These are phyloP conservation scores for Porites australiensis DNA, from an alignment of 64 coral and sea anemone genomes.

Conservation along the genomic window DNA sequence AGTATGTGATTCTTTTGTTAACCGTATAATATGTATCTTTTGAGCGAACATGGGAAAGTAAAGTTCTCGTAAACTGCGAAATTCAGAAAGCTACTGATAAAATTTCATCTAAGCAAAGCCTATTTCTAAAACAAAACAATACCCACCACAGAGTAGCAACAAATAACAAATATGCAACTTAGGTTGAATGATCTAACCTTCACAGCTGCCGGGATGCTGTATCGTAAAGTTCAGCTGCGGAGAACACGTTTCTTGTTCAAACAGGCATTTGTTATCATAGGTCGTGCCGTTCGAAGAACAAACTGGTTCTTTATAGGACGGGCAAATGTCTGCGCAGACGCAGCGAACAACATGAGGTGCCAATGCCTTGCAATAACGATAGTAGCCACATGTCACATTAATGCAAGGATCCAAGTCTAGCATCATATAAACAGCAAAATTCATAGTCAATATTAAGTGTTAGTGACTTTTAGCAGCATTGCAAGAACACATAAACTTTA, in stretches of 20 bases:
- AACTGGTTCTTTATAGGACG: slow-evolving; percentile 48
- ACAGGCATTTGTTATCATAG: slow-evolving; percentile 58
- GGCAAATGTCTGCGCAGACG: slow-evolving; percentile 44
- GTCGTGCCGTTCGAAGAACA: slow-evolving; percentile 47
- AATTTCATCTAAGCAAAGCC: too few species aligned
- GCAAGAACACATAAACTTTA: too few species aligned
- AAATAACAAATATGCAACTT: too few species aligned
- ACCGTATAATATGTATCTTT: too few species aligned
- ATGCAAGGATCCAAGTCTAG: slow-evolving; percentile 59
- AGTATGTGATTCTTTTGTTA: too few species aligned
- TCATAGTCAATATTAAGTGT: not conserved
- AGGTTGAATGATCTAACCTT: slow-evolving; percentile 24
- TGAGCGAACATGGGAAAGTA: too few species aligned
- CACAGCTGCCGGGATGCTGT: slow-evolving; percentile 43
- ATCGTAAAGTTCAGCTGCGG: slow-evolving; percentile 43
- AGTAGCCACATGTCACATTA: slow-evolving; percentile 41
- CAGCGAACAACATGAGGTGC: slow-evolving; percentile 29
- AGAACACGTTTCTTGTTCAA: slow-evolving; percentile 56
- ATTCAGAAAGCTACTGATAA: too few species aligned
- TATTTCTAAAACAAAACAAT: too few species aligned
- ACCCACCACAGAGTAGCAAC: too few species aligned
- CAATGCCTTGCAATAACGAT: slow-evolving; percentile 51
- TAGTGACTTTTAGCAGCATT: too few species aligned
- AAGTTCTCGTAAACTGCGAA: too few species aligned
- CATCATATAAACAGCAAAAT: not conserved